Percentiles rank a stretch among this genome's conserved stretches.
Conservation (phyloP, 2,113 vertebrate species). For the Geococcyx californianus region DNA sequence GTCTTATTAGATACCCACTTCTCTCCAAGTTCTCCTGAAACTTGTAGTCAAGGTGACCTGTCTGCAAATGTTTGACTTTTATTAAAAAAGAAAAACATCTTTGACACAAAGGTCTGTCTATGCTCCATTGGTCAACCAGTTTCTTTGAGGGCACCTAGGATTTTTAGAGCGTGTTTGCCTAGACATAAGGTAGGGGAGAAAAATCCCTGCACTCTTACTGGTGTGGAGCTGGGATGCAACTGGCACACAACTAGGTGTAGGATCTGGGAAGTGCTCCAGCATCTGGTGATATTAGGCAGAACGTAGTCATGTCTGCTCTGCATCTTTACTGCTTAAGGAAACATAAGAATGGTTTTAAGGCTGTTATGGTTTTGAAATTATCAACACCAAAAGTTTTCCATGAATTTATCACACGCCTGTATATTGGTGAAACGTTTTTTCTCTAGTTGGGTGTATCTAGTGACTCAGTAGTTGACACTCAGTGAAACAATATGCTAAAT, state of each 20-base stretch:
- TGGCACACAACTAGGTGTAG: background rate
- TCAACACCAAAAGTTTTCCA: background rate
- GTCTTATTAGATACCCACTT: background rate
- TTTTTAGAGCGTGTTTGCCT: background rate
- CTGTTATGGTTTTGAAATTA: background rate
- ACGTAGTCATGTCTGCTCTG: background rate
- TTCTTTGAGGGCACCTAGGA: background rate
- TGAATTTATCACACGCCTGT: background rate
- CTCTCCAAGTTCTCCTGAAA: background rate
- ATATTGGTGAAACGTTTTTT: background rate
- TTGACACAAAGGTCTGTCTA: background rate
- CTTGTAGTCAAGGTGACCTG: background rate
- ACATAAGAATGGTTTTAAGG: background rate
- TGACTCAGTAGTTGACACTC: background rate
- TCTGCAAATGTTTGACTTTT: background rate
- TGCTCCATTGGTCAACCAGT: accelerated
- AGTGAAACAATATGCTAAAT: background rate
- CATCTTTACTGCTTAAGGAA: background rate
- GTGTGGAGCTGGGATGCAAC: background rate
- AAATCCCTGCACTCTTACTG: background rate
- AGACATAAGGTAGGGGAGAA: background rate
- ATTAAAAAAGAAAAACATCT: background rate
- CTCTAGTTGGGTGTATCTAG: background rate
- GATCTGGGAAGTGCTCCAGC: background rate
- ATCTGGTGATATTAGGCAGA: background rate